Percentiles rank a stretch among this genome's conserved stretches.
These are phyloP conservation scores for Drosophila anomalipes DNA, from an alignment of 2,888 invertebrate species.

Conservation along the genomic window DNA sequence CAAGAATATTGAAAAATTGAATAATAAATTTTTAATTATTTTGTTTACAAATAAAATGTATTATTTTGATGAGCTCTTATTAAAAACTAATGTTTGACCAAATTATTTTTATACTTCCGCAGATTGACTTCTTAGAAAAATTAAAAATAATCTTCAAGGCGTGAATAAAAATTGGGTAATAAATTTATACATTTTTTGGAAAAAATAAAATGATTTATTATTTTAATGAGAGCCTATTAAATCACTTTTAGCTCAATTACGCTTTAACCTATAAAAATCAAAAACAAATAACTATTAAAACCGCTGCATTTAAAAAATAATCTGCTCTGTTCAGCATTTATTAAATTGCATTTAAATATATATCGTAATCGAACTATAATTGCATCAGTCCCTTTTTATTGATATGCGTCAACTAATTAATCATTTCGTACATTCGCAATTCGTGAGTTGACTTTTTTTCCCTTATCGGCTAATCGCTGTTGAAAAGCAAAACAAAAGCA, in stretches of 20 bases:
- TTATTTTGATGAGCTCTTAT: neutral
- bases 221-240: neutral
- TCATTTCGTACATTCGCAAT: neutral
- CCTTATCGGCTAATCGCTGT: constrained; percentile 10
- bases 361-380: neutral
- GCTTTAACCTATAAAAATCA: neutral
- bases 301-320: neutral
- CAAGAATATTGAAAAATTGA: neutral
- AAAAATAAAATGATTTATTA: neutral
- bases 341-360: neutral
- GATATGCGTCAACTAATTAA: neutral
- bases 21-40: neutral
- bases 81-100: neutral
- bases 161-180: neutral
- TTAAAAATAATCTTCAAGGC: neutral
- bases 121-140: neutral
- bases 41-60: neutral
- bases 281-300: neutral
- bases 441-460: neutral
- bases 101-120: neutral
- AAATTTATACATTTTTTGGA: neutral
- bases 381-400: neutral
- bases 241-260: neutral
- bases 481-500: constrained; percentile 28
- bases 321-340: neutral